A percentile compares a stretch with the other conserved stretches of the same genome.
phyloP scores from a whole-genome alignment of 2,113 vertebrate genomes.

The Lota lota region DNA sequence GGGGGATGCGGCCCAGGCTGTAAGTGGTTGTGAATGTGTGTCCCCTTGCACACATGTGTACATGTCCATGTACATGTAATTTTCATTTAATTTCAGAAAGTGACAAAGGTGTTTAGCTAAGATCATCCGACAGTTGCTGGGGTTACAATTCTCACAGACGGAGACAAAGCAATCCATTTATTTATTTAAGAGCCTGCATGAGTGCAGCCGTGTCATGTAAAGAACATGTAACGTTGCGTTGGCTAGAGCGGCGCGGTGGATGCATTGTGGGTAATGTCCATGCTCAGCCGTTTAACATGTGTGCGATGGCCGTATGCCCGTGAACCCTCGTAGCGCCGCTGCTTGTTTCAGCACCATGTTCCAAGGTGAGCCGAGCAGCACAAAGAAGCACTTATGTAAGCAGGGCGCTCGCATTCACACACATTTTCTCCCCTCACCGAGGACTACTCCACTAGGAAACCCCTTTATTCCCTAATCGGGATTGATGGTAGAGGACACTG shows the following conservation, averaged over 20 bases:
- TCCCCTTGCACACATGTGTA: not conserved
- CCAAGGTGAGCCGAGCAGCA: conserved; percentile 1
- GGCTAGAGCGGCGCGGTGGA: too few species aligned
- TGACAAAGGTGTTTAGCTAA: not conserved
- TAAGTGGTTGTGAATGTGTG: not conserved
- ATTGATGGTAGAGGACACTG: conserved; percentile 64
- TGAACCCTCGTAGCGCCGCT: too few species aligned
- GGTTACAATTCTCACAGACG: not conserved
- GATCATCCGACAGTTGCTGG: not conserved
- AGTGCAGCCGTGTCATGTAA: not conserved
- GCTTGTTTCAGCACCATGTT: too few species aligned
- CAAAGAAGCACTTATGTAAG: conserved; percentile 54
- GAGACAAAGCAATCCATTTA: not conserved
- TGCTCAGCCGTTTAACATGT: too few species aligned
- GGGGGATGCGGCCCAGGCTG: not conserved
- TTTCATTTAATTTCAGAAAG: conserved; percentile 2
- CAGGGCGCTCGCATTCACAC: conserved; percentile 32
- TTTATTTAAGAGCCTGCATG: conserved; percentile 15
- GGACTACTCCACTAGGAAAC: conserved; percentile 3
- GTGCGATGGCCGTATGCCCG: too few species aligned
- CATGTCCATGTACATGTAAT: not conserved
- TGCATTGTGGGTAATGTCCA: not conserved
- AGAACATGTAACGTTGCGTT: conserved; percentile 11
- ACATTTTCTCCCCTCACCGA: conserved; percentile 45
- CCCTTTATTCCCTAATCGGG: conserved; percentile 51